These are phyloP conservation scores for Tricholauxania praeusta DNA, from an alignment of 2,888 invertebrate genomes.

Conservation along the genomic window DNA sequence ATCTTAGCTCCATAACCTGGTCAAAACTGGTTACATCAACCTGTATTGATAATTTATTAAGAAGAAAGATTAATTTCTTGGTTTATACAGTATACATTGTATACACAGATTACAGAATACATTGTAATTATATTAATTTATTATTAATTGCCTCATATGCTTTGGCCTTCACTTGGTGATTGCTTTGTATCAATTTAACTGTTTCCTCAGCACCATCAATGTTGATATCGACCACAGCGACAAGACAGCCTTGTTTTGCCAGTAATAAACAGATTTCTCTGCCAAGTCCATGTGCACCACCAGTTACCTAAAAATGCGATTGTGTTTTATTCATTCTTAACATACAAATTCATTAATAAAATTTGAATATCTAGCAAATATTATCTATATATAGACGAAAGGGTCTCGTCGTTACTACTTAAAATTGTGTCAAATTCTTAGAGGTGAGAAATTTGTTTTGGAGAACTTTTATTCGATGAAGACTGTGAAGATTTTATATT, in stretches of 20 bases:
- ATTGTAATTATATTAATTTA: not conserved
- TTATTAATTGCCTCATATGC: slow-evolving; percentile 54
- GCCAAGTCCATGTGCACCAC: slow-evolving; percentile 66
- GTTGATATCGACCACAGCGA: slow-evolving; percentile 60
- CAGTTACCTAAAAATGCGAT: slow-evolving; percentile 61
- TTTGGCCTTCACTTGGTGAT: slow-evolving; percentile 51
- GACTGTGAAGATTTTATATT: too few relatives aligned
- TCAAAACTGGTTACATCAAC: slow-evolving; percentile 55
- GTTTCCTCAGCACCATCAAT: slow-evolving; percentile 54
- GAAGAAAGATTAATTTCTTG: too few relatives aligned
- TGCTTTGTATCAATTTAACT: slow-evolving; percentile 48
- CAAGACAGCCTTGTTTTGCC: slow-evolving; percentile 59
- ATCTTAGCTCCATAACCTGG: slow-evolving; percentile 51
- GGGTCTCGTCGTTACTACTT: too few relatives aligned
- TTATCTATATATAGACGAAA: too few relatives aligned
- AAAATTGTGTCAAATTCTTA: too few relatives aligned
- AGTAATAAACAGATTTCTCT: slow-evolving; percentile 62
- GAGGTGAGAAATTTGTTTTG: too few relatives aligned
- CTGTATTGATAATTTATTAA: slow-evolving; percentile 42
- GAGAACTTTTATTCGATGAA: too few relatives aligned
- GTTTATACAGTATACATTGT: too few relatives aligned
- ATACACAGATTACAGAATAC: too few relatives aligned
- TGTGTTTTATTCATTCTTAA: too few relatives aligned
- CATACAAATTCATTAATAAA: too few relatives aligned
- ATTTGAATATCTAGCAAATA: too few relatives aligned